Evolutionary conservation across 2,113 vertebrate genomes (phyloP).

Genomic region (Catharus bicknelli): DNA sequence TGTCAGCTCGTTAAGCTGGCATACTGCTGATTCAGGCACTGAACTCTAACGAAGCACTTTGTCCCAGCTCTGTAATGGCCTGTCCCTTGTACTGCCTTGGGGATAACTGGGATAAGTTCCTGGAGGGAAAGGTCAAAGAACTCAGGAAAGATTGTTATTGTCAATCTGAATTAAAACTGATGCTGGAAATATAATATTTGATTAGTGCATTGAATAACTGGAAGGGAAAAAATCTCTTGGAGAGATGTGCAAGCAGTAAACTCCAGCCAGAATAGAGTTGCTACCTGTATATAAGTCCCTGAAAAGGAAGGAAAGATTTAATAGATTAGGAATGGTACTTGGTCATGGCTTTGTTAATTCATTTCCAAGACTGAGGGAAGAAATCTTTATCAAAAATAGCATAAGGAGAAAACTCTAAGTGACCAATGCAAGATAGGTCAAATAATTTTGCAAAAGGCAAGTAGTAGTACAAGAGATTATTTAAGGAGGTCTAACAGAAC

Average conservation of each 20-base stretch:
- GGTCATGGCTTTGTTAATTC: not conserved
- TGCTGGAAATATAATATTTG: not conserved
- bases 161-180: conserved; percentile 14
- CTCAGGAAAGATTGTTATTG: conserved; percentile 45
- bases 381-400: not conserved
- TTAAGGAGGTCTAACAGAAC: not conserved
- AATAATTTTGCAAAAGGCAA: not conserved
- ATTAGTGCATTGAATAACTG: not conserved
- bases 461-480: not conserved
- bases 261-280: not conserved
- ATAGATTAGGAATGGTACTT: not conserved
- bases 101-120: not conserved
- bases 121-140: conserved; percentile 28
- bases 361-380: not conserved
- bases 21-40: conserved; percentile 61
- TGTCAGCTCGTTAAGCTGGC: conserved; percentile 66
- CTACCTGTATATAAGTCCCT: not conserved
- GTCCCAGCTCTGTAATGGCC: conserved; percentile 19
- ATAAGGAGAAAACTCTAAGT: not conserved
- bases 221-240: not conserved
- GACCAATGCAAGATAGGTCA: not conserved
- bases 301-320: not conserved
- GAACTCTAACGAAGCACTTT: conserved; percentile 4
- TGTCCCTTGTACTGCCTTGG: not conserved
- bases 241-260: not conserved